Conservation (phyloP, 2,113 vertebrate species). For the Larimichthys crocea region DNA sequence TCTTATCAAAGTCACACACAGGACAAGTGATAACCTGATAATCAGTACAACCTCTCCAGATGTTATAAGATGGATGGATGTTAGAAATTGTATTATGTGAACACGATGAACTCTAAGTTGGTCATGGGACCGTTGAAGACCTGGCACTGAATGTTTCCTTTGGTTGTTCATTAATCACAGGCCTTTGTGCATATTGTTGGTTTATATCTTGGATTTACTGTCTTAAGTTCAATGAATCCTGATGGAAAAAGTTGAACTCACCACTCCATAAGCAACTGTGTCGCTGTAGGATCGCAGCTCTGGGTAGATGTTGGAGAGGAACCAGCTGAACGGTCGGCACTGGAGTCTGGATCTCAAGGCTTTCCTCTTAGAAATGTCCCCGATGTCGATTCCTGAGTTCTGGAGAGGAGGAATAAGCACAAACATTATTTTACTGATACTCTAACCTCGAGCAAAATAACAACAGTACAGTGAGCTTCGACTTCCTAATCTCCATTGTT, state of each 20-base stretch:
- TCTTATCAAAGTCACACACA: no score
- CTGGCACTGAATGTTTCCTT: no score
- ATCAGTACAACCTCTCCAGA: no score
- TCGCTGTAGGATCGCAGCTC: conserved; percentile 94
- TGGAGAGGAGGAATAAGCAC: conserved; percentile 58
- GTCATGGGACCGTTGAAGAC: no score
- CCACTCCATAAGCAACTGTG: conserved; percentile 93
- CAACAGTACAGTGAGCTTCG: background rate
- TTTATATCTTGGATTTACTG: no score
- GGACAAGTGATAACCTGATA: no score
- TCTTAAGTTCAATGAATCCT: background rate
- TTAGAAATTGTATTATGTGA: no score
- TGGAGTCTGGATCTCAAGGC: conserved; percentile 89
- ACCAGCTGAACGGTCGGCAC: conserved; percentile 97
- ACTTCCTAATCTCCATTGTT: background rate
- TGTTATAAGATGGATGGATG: no score
- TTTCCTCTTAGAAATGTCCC: conserved; percentile 91
- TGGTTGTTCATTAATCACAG: no score
- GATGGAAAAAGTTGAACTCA: conserved; percentile 71
- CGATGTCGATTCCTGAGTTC: conserved; percentile 96
- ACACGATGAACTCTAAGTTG: no score
- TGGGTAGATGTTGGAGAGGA: conserved; percentile 94
- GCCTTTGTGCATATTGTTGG: no score
- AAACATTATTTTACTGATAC: background rate
- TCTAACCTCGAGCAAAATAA: background rate